phyloP scores from a whole-genome alignment of 2,888 invertebrate species.

The Epinotia demarniana region DNA sequence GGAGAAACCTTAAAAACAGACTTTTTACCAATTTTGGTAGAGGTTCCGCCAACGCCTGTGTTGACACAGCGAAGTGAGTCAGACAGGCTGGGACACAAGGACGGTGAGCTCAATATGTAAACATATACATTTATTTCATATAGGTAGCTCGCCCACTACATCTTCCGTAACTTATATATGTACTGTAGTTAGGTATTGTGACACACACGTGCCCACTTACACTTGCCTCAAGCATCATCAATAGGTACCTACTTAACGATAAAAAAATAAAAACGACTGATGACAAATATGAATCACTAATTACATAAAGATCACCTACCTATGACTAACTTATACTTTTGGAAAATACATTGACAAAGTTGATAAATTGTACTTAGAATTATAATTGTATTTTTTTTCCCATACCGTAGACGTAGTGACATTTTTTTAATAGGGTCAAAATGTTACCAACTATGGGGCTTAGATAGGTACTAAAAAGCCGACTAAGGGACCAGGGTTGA shows the following conservation, averaged over 20 bases:
- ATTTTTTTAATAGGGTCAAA: no score
- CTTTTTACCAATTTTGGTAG: slow-evolving; percentile 66
- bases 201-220: slow-evolving; percentile 48
- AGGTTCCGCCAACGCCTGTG: slow-evolving; percentile 74
- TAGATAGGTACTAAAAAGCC: no score
- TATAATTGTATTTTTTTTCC: no score
- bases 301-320: slow-evolving; percentile 2
- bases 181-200: slow-evolving; percentile 64
- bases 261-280: slow-evolving; percentile 7
- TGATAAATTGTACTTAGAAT: not conserved
- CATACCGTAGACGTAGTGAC: no score
- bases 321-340: slow-evolving; percentile 6
- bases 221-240: slow-evolving; percentile 15
- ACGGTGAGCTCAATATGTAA: slow-evolving; percentile 72
- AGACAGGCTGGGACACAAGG: slow-evolving; percentile 75
- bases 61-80: slow-evolving; percentile 81
- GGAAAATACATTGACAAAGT: not conserved
- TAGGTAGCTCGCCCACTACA: slow-evolving; percentile 41
- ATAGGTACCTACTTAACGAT: not conserved
- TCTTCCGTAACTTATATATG: slow-evolving; percentile 47
- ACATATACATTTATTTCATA: slow-evolving; percentile 70
- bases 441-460: no score
- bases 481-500: no score
- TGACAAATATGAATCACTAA: slow-evolving; percentile 22
- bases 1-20: slow-evolving; percentile 44